Evolutionary conservation across 2,797 vertebrate species (phyloP), one percentile per base, ranked within the genome.

Genomic region (Leptatherina wallacei): DNA sequence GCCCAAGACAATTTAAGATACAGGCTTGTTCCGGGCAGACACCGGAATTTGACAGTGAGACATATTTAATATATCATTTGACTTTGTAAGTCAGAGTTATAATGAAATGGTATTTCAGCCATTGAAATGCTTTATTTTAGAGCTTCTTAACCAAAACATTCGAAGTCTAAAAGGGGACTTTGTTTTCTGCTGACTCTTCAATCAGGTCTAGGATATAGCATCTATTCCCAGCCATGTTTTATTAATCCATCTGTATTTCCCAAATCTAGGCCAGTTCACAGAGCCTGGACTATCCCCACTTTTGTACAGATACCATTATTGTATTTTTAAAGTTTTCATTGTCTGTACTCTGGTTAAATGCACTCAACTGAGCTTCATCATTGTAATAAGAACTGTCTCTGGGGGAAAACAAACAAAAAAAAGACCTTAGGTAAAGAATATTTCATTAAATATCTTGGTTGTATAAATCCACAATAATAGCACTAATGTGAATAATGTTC

Each of bases 241-340:
- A 90, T 88, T 89, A 87, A 90, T 90, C 83, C 58, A 80, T 77
- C 60, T 71, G 71, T 84, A 77, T 85, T 80, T 68, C 72, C 64
- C 63, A 77, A 91, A 92, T 88, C 80, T 92, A 90, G 86, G 86
- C 82, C 88, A 92, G 65, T 82, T 77, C 81, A 64, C 65, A 82
- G 72, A 82, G 58, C 33, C 63, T 54, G 57, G 65, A 59, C 73
- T 78, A 71, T 85, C 72, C 81, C 65, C 82, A 77, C 70, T 81
- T 82, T 76, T 80, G 56, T 73, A 69, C 22, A n/a, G 64, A 85
- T 70, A 75, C 42, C 51, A 78, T 88, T 81, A 78, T 70, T 47
- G 32, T 58, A 24, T 69, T 51, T 59, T 77, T 79, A 66, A 22
- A 30, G 4, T 57, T 52, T 32, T 35, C 3, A 1, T 69, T 75